Conservation (phyloP, 2,113 vertebrate species). For the Pangasianodon hypophthalmus region DNA sequence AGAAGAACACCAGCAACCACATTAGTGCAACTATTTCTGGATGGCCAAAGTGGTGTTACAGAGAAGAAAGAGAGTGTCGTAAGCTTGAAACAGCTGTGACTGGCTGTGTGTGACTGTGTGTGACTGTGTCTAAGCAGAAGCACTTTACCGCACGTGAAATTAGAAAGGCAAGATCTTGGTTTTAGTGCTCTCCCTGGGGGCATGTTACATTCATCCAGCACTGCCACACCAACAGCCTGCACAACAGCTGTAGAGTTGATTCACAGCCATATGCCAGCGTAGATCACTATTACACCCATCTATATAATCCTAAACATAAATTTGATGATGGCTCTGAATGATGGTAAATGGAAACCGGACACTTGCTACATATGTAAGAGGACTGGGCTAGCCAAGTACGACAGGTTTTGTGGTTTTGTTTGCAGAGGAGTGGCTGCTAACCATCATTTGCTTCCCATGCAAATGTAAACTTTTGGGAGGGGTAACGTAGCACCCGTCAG, state of each 20-base stretch:
- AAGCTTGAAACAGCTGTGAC: background rate
- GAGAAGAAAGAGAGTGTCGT: background rate
- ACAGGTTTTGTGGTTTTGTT: background rate
- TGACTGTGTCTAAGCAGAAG: conserved; percentile 3
- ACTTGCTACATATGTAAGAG: background rate
- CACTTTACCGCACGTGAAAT: conserved; percentile 3
- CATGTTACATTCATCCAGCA: background rate
- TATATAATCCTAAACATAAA: background rate
- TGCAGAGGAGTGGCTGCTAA: conserved; percentile 6
- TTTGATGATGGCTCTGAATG: background rate
- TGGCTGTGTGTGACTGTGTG: too few species aligned
- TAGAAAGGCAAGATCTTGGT: background rate
- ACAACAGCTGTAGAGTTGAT: background rate
- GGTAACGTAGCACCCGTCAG: background rate
- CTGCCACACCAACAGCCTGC: background rate
- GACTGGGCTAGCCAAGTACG: background rate
- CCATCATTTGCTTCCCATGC: conserved; percentile 37
- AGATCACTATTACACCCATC: background rate
- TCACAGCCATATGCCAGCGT: background rate
- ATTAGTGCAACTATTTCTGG: background rate
- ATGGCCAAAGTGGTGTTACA: background rate
- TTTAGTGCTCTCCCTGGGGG: background rate
- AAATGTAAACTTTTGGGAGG: conserved; percentile 21
- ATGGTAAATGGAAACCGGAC: background rate
- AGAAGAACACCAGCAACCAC: background rate